Conservation (phyloP, 2,113 vertebrate genomes). For the Dicrurus megarhynchus region DNA sequence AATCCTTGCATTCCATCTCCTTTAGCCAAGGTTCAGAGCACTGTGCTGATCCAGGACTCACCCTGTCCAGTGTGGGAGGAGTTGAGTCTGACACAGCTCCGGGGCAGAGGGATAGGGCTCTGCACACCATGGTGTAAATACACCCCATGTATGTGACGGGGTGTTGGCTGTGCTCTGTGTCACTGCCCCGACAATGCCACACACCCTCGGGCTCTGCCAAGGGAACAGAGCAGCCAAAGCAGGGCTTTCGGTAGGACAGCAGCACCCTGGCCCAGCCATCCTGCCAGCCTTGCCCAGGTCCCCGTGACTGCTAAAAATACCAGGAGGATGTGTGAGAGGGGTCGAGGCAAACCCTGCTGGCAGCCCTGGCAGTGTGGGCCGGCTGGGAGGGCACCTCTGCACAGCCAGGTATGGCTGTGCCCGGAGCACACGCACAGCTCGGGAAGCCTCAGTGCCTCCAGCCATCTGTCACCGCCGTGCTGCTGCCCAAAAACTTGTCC, state of each 20-base stretch:
- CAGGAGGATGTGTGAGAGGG: rapidly evolving
- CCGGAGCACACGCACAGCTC: not conserved
- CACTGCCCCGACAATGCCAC: rapidly evolving
- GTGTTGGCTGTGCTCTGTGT: rapidly evolving
- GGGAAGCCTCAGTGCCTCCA: not conserved
- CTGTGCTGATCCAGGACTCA: not conserved
- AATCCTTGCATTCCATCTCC: rapidly evolving
- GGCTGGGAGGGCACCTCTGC: not conserved
- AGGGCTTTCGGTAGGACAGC: not conserved
- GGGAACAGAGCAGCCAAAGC: not conserved
- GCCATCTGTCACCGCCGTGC: not conserved
- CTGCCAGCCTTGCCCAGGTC: not conserved
- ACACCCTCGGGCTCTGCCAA: not conserved
- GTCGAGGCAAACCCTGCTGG: rapidly evolving
- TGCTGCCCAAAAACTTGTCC: not conserved
- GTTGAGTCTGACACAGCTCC: not conserved
- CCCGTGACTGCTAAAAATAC: rapidly evolving
- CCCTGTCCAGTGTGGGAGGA: rapidly evolving
- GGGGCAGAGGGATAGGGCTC: not conserved
- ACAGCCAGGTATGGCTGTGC: rapidly evolving
- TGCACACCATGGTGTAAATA: rapidly evolving
- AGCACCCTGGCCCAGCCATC: not conserved
- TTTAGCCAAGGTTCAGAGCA: rapidly evolving
- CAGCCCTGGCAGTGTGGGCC: not conserved
- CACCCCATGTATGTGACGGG: rapidly evolving